These are phyloP conservation scores for Palythoa caribaeorum DNA, from an alignment of 92 coral and sea anemone species.

Conservation along the genomic window DNA sequence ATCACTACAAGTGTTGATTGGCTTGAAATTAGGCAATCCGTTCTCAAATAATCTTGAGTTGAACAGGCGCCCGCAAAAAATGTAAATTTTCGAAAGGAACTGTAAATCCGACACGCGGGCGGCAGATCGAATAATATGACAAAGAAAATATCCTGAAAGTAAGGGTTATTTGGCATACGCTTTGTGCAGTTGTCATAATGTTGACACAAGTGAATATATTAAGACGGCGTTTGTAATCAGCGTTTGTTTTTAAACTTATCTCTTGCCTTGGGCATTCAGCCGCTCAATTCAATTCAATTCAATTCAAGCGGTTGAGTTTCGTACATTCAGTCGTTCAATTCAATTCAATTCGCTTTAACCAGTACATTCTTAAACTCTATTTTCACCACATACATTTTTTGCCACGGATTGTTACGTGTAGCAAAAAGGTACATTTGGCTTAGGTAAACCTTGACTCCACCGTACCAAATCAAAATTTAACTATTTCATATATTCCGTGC, in stretches of 20 bases:
- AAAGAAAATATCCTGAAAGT: not conserved
- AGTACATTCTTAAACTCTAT: too few relatives aligned
- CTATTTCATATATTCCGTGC: too few relatives aligned
- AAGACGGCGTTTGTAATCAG: not conserved
- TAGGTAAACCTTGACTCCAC: too few relatives aligned
- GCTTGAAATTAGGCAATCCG: conserved; percentile 41
- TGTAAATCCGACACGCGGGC: not conserved
- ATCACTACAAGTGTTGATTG: conserved; percentile 3
- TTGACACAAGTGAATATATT: not conserved
- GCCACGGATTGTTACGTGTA: too few relatives aligned
- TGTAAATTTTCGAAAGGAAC: conserved; percentile 47
- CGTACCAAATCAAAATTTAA: too few relatives aligned
- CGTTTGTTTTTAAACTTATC: not conserved
- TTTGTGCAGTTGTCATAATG: conserved; percentile 31
- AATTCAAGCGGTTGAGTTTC: too few relatives aligned
- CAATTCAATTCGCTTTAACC: too few relatives aligned
- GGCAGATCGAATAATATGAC: not conserved
- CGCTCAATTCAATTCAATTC: too few relatives aligned
- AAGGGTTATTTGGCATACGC: not conserved
- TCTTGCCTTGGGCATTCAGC: not conserved
- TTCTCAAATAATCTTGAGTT: conserved; percentile 48
- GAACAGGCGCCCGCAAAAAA: conserved; percentile 47
- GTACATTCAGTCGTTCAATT: too few relatives aligned
- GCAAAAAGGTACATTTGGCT: too few relatives aligned
- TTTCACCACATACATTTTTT: too few relatives aligned